Evolutionary conservation across 2,797 vertebrate genomes (phyloP), one percentile per base, ranked within the genome.

Genomic region (Sphaeramia orbicularis): DNA sequence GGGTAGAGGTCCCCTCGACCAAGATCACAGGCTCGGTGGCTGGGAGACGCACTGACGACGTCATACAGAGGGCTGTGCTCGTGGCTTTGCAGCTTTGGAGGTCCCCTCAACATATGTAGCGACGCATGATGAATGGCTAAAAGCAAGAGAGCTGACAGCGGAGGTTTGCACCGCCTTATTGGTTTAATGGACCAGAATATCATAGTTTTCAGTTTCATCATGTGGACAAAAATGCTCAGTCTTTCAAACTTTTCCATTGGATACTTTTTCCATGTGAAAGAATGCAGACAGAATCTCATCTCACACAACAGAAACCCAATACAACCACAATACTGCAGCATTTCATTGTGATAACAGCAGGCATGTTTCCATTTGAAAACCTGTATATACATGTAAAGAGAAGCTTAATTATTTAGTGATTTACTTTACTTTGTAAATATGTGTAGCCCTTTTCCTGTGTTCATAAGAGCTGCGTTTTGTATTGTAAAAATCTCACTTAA

Each of bases 101-200:
- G 91, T 87, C 88, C 68, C 56, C 57, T 49, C n/a, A 65, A 81
- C 85, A 84, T 57, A 82, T 80, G 89, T 67, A 83, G 86, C 78
- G 7, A 58, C 81, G 81, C 78, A 77, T 75, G 77, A 83, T 66
- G 74, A 78, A 76, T 56, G 78, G 72, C 60, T 70, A 36, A 18
- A 35, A 81, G 77, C 76, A 71, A 54, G 88, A 74, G 83, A 74
- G 52, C 49, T 43, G 73, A 84, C 78, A 65, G 68, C 3, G 7
- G 71, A 82, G 75, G 81, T 69, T 75, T 64, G 76, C 14, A 58
- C 73, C 62, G 63, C 65, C 86, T 74, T 69, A 24, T 45, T 27
- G 65, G 55, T 69, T 74, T 68, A 59, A 61, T 40, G 42, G 44
- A 48, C 38, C 48, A 24, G 51, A 72, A 56, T 27, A 43, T 47